These are phyloP conservation scores for Eilema griseolum DNA, from an alignment of 2,888 invertebrate genomes.

Conservation along the genomic window DNA sequence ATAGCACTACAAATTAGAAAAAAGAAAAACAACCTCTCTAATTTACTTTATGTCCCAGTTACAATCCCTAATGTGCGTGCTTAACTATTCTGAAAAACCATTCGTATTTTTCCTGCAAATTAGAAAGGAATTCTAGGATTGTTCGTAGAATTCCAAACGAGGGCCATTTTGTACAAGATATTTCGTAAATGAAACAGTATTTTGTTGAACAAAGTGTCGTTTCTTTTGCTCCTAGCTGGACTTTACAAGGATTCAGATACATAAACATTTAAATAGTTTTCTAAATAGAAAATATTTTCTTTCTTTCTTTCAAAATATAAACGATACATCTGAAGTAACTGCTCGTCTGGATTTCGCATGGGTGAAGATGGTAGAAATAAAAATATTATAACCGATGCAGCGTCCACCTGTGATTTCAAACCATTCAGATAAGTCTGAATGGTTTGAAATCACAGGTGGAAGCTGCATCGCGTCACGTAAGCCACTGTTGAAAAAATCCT, in stretches of 20 bases:
- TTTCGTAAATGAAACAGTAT: conserved; percentile 24
- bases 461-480: no score
- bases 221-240: conserved; percentile 16
- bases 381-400: no score
- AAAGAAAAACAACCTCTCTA: conserved; percentile 13
- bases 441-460: no score
- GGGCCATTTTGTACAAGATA: conserved; percentile 20
- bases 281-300: conserved; percentile 10
- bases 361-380: no score
- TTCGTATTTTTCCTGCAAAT: conserved; percentile 25
- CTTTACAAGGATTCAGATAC: conserved; percentile 3
- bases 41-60: conserved; percentile 29
- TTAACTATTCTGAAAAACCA: conserved; percentile 20
- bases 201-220: conserved; percentile 15
- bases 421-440: no score
- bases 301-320: no score
- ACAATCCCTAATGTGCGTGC: conserved; percentile 10
- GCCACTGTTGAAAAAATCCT: no score
- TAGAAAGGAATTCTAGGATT: conserved; percentile 21
- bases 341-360: no score
- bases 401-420: no score
- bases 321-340: no score
- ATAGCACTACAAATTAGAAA: background rate
- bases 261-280: conserved; percentile 13
- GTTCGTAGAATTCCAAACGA: conserved; percentile 15